Evolutionary conservation across 1,140 invertebrate species (phyloP).

Genomic region (Diuraphis noxia): DNA sequence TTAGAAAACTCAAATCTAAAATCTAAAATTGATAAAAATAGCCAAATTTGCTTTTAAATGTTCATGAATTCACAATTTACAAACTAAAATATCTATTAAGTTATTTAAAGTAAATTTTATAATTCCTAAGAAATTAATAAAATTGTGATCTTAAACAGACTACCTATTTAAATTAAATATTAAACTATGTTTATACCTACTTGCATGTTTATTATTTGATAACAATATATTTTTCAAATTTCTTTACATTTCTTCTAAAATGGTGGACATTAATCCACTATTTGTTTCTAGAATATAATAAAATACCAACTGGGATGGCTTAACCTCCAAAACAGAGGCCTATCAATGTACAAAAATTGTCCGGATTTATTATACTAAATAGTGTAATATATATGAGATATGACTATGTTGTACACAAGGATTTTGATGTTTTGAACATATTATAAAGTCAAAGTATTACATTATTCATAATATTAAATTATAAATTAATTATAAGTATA

Average conservation of each 20-base stretch:
- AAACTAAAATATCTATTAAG: neutral
- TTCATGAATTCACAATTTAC: neutral
- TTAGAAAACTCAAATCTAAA: neutral
- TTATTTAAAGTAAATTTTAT: neutral
- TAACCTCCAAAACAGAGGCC: neutral
- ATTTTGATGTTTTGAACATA: neutral
- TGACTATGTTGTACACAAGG: neutral
- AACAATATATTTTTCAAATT: neutral
- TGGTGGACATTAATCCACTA: too few relatives aligned
- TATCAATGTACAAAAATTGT: neutral
- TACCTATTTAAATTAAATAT: neutral
- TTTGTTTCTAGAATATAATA: neutral
- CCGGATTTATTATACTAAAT: neutral
- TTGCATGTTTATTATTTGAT: neutral
- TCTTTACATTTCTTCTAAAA: neutral
- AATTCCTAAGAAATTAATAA: neutral
- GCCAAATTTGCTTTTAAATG: neutral
- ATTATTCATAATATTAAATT: neutral
- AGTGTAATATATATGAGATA: neutral
- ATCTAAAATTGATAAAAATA: neutral
- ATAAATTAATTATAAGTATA: neutral
- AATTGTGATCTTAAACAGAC: neutral
- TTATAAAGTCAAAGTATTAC: neutral
- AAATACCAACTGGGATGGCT: neutral
- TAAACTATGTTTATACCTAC: neutral